Conservation (phyloP, 2,888 invertebrate genomes). For the Muscina levida region DNA sequence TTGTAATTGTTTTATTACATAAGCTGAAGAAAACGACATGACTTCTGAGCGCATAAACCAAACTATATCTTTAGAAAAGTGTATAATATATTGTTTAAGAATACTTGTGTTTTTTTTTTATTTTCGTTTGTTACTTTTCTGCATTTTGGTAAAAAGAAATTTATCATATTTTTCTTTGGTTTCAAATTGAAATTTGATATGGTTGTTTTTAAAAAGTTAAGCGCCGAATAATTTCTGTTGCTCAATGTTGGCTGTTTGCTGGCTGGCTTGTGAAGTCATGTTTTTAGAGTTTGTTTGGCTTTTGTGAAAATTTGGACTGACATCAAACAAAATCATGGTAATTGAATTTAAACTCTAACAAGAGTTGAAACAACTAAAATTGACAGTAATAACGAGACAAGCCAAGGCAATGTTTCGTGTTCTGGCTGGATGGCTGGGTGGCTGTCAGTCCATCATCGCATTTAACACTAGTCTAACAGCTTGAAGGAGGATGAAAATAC, state of each 20-base stretch:
- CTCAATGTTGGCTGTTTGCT: too few species aligned
- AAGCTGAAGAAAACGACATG: constrained; percentile 17
- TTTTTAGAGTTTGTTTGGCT: constrained; percentile 11
- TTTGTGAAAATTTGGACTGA: constrained; percentile 1
- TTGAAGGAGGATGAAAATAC: too few species aligned
- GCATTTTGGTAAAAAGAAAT: constrained; percentile 13
- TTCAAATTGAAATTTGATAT: constrained; percentile 55
- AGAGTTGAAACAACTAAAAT: constrained; percentile 37
- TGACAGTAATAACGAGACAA: constrained; percentile 41
- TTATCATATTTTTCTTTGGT: constrained; percentile 17
- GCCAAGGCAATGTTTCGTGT: too few species aligned
- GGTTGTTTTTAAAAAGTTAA: constrained; percentile 37
- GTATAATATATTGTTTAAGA: constrained; percentile 14
- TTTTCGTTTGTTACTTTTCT: neutral
- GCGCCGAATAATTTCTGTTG: constrained; percentile 27
- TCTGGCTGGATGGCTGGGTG: too few species aligned
- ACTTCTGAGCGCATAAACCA: neutral
- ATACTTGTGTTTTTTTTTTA: neutral
- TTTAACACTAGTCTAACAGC: too few species aligned
- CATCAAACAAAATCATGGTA: constrained; percentile 44
- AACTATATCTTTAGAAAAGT: neutral
- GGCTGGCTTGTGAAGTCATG: constrained; percentile 4
- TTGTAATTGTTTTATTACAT: constrained; percentile 40
- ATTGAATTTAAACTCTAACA: constrained; percentile 36
- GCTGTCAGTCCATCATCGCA: too few species aligned